A percentile compares a stretch with the other conserved stretches of the same genome.
Evolutionary conservation across 2,888 invertebrate genomes (phyloP).

Genomic region (Yponomeuta malinellus): DNA sequence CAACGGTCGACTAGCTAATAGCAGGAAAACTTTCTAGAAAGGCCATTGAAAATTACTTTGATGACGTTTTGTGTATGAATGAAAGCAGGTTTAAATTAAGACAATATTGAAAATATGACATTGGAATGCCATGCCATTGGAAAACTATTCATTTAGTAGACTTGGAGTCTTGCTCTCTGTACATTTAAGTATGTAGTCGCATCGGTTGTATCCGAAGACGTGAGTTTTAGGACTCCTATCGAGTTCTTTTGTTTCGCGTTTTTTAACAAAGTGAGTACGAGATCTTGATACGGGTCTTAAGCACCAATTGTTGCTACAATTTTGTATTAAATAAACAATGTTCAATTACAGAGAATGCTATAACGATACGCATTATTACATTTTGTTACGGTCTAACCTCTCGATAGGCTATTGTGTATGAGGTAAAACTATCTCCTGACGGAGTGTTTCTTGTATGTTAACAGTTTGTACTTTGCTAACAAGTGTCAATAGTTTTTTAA

Average conservation of each 20-base stretch:
- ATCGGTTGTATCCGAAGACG: constrained; percentile 18
- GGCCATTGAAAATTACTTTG: constrained; percentile 29
- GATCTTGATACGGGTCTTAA: neutral
- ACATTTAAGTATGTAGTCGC: constrained; percentile 24
- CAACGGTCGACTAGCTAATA: too few species aligned
- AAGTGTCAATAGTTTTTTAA: too few species aligned
- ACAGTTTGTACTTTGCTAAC: too few species aligned
- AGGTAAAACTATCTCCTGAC: neutral
- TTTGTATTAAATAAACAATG: neutral
- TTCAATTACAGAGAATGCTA: neutral
- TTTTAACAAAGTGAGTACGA: neutral
- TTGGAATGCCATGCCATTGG: too few species aligned
- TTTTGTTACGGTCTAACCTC: neutral
- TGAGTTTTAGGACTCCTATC: neutral
- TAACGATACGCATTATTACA: neutral
- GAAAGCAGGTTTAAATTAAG: too few species aligned
- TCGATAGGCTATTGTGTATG: neutral
- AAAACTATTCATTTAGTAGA: too few species aligned
- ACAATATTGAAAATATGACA: too few species aligned
- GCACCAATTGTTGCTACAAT: neutral
- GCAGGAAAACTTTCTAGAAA: too few species aligned
- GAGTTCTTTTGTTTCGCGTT: neutral
- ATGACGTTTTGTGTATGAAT: too few species aligned
- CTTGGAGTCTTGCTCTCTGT: neutral
- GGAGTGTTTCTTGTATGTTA: too few species aligned